Evolutionary conservation across 2,113 vertebrate species (phyloP).

Genomic region (Genyomyrus donnyi): DNA sequence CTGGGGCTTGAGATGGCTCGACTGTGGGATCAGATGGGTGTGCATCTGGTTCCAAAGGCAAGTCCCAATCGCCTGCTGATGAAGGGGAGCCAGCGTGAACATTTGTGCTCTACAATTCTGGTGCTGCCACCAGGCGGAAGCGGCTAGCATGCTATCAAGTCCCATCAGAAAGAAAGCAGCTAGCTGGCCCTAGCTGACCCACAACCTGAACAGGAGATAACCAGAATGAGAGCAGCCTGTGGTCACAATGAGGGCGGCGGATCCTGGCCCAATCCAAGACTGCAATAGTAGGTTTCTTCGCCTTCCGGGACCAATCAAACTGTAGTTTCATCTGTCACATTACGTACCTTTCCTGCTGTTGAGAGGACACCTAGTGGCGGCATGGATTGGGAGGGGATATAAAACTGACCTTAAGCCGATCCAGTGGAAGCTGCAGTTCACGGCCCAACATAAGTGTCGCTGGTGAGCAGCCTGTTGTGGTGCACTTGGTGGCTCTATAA

Average conservation of each 20-base stretch:
- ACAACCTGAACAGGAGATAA: background rate
- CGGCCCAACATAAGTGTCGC: background rate
- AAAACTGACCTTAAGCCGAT: background rate
- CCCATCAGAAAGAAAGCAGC: background rate
- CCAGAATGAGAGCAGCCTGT: background rate
- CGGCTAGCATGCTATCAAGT: background rate
- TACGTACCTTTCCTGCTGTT: background rate
- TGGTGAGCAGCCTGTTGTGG: slow-evolving; percentile 3
- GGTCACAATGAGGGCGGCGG: background rate
- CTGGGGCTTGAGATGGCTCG: background rate
- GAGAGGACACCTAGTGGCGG: background rate
- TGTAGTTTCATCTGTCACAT: background rate
- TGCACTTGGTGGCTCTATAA: background rate
- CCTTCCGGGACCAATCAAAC: background rate
- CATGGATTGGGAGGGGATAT: background rate
- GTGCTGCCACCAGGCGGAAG: background rate
- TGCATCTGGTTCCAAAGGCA: background rate
- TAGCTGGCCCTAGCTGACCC: background rate
- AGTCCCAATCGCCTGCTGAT: background rate
- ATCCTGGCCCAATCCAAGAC: background rate
- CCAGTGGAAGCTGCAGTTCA: slow-evolving; percentile 2
- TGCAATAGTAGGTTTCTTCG: background rate
- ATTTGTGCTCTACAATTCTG: background rate
- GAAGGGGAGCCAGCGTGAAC: background rate
- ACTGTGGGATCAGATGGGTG: background rate